Percentiles rank a stretch among this genome's conserved stretches.
These are phyloP conservation scores for Nycticorax nycticorax DNA, from an alignment of 2,113 vertebrate genomes.

Conservation along the genomic window DNA sequence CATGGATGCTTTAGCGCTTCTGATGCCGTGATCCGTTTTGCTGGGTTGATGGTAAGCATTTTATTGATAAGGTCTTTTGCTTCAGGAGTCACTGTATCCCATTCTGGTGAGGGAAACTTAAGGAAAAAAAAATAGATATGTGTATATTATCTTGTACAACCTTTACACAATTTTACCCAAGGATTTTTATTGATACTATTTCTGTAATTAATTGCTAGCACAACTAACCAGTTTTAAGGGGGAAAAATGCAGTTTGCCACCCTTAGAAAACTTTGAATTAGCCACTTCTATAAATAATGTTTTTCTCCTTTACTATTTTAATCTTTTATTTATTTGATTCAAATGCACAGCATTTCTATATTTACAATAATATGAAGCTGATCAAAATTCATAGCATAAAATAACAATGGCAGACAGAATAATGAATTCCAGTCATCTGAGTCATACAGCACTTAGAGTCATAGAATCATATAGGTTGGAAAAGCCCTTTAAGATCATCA, in stretches of 20 bases:
- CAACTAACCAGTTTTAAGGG: not conserved
- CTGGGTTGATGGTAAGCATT: constrained; percentile 97
- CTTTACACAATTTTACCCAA: not conserved
- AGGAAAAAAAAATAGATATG: not conserved
- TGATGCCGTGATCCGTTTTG: constrained; percentile 90
- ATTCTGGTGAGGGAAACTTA: constrained; percentile 96
- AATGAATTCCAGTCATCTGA: not conserved
- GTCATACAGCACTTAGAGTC: not conserved
- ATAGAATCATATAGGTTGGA: too few relatives aligned
- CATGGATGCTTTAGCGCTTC: constrained; percentile 96
- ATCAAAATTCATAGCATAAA: not conserved
- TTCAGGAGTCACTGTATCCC: constrained; percentile 97
- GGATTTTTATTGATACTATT: not conserved
- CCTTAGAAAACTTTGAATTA: not conserved
- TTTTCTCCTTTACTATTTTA: not conserved
- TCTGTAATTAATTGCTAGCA: not conserved
- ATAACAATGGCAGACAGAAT: not conserved
- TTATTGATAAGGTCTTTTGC: constrained; percentile 99
- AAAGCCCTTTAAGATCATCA: too few relatives aligned
- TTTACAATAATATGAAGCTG: not conserved
- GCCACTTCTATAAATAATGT: not conserved
- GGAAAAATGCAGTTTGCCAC: not conserved
- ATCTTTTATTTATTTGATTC: not conserved
- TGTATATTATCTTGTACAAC: not conserved
- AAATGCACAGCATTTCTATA: not conserved